Evolutionary conservation across 2,888 invertebrate species (phyloP).

Genomic region (Aleiodes leptofemur): DNA sequence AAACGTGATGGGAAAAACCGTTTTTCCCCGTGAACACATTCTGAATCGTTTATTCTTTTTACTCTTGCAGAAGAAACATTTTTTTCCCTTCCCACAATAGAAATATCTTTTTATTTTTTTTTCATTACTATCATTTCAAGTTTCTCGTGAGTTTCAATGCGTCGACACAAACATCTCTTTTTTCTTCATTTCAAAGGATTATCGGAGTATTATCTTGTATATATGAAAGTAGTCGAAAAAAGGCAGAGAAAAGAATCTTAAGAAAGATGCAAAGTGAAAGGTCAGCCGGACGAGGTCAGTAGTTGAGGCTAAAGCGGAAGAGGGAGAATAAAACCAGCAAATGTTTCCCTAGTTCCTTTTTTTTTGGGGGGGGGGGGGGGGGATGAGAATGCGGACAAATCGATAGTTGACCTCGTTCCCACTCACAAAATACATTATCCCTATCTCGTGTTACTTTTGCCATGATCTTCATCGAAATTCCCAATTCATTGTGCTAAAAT

Average conservation of each 20-base stretch:
- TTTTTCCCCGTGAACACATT: slow-evolving; percentile 37
- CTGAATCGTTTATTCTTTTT: slow-evolving; percentile 13
- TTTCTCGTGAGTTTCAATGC: background rate
- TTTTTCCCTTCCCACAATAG: background rate
- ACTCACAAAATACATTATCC: background rate
- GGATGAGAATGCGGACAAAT: slow-evolving; percentile 52
- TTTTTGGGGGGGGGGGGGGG: background rate
- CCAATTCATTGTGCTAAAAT: background rate
- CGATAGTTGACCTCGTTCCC: slow-evolving; percentile 61
- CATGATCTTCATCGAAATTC: background rate
- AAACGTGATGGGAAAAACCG: slow-evolving; percentile 48
- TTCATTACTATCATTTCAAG: background rate
- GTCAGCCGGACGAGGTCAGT: slow-evolving; percentile 39
- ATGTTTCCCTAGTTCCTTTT: slow-evolving; percentile 23
- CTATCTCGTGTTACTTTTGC: background rate
- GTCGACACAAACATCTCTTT: background rate
- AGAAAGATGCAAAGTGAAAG: slow-evolving; percentile 17
- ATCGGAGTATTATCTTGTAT: no score
- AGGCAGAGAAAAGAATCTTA: background rate
- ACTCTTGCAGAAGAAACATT: background rate
- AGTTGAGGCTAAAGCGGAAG: slow-evolving; percentile 20
- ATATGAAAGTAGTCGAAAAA: background rate
- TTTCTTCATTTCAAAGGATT: no score
- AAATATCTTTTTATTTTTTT: slow-evolving; percentile 1
- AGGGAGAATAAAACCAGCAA: slow-evolving; percentile 33